A percentile compares a stretch with the other conserved stretches of the same genome.
phyloP scores from a whole-genome alignment of 2,888 invertebrate genomes.

The Protodeltote pygarga region DNA sequence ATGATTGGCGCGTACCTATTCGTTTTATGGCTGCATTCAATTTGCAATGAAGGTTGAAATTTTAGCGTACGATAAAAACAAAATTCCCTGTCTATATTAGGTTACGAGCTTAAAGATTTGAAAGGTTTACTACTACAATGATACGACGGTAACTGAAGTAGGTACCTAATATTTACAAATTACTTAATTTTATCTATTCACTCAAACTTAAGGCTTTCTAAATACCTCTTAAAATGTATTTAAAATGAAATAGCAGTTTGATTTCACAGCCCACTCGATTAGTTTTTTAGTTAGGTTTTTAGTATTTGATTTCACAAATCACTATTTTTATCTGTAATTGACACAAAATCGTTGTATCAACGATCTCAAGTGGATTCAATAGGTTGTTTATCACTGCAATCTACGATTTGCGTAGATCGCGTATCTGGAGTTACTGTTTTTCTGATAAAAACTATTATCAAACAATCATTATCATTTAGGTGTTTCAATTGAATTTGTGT shows the following conservation, averaged over 20 bases:
- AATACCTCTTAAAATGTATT: no score
- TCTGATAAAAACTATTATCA: slow-evolving; percentile 10
- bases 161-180: no score
- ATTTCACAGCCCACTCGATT: neutral
- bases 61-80: no score
- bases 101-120: no score
- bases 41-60: no score
- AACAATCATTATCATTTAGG: slow-evolving; percentile 15
- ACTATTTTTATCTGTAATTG: slow-evolving; percentile 18
- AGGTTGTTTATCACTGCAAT: slow-evolving; percentile 16
- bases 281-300: neutral
- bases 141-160: no score
- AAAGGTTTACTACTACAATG: no score
- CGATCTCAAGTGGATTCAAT: slow-evolving; percentile 25
- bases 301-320: slow-evolving; percentile 13
- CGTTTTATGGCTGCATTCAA: neutral
- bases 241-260: no score
- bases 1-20: slow-evolving; percentile 1
- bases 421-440: slow-evolving; percentile 14
- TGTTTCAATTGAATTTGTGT: slow-evolving; percentile 10
- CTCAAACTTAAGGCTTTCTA: no score
- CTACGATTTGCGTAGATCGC: slow-evolving; percentile 29
- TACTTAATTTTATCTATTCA: no score
- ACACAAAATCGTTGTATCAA: slow-evolving; percentile 16
- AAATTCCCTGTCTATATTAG: no score